Conservation (phyloP, 2,113 vertebrate genomes). For the Xiphophorus couchianus region DNA sequence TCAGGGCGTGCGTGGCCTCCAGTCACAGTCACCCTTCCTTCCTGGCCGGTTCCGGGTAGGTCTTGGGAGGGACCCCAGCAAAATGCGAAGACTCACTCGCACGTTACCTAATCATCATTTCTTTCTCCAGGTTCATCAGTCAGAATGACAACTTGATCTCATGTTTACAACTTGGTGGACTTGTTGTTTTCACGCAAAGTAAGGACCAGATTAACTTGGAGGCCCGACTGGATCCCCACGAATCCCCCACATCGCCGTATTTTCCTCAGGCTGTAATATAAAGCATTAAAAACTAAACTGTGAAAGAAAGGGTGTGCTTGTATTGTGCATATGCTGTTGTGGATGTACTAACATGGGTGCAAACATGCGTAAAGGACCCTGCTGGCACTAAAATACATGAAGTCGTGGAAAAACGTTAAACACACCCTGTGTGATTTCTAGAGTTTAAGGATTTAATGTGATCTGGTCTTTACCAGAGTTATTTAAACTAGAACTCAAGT, state of each 20-base stretch:
- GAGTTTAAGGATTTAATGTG: too few relatives aligned
- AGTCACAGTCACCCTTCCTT: conserved; percentile 58
- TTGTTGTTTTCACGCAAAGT: conserved; percentile 9
- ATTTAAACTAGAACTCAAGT: too few relatives aligned
- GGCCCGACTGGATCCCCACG: neutral
- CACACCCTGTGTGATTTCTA: too few relatives aligned
- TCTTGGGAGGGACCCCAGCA: conserved; percentile 18
- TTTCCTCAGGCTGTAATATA: neutral
- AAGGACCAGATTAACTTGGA: neutral
- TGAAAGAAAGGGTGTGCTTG: neutral
- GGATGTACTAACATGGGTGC: neutral
- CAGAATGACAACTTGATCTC: conserved; percentile 5
- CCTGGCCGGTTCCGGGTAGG: conserved; percentile 26
- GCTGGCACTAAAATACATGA: neutral
- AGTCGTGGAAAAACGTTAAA: neutral
- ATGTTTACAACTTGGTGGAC: conserved; percentile 9
- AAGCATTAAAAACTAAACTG: neutral
- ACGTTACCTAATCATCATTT: neutral
- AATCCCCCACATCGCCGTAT: neutral
- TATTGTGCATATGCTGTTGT: neutral
- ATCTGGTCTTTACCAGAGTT: too few relatives aligned
- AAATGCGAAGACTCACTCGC: conserved; percentile 29
- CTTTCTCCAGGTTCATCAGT: conserved; percentile 12
- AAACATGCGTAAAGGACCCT: neutral
- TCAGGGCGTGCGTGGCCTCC: conserved; percentile 21